These are phyloP conservation scores for Lemur catta DNA, from an alignment of 2,797 vertebrate species.

Conservation along the genomic window DNA sequence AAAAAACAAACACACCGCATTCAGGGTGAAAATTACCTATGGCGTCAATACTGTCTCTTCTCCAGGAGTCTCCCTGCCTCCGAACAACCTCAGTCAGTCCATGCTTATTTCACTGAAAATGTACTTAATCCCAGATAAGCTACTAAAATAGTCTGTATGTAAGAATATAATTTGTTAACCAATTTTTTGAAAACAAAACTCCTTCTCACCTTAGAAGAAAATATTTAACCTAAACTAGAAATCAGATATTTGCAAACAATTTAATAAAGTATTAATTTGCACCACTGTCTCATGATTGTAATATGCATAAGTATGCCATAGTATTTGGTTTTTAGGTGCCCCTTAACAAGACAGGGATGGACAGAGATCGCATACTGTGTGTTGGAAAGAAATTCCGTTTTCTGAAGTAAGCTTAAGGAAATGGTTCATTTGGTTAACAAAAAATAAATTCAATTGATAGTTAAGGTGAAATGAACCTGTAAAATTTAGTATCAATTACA, in stretches of 20 bases:
- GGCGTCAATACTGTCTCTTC: not conserved
- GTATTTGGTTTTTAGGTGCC: not conserved
- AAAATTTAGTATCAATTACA: slow-evolving; percentile 14
- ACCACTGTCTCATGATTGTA: not conserved
- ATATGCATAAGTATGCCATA: not conserved
- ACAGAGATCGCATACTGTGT: not conserved
- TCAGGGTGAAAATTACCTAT: slow-evolving; percentile 29
- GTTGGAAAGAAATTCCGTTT: slow-evolving; percentile 40
- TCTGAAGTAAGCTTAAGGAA: slow-evolving; percentile 42
- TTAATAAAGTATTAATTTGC: slow-evolving; percentile 26
- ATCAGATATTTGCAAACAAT: slow-evolving; percentile 48
- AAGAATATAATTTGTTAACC: not conserved
- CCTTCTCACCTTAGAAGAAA: not conserved
- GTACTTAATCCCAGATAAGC: not conserved
- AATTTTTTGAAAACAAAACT: slow-evolving; percentile 14
- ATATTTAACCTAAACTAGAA: slow-evolving; percentile 3
- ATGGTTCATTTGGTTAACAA: slow-evolving; percentile 39
- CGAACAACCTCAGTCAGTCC: not conserved
- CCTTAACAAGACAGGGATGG: not conserved
- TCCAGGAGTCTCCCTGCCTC: not conserved
- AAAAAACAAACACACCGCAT: not conserved
- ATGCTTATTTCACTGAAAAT: not conserved
- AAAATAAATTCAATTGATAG: slow-evolving; percentile 34
- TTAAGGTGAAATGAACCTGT: slow-evolving; percentile 36
- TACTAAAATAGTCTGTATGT: not conserved